Evolutionary conservation across 2,888 invertebrate genomes (phyloP).

Genomic region (Meliscaeva auricollis): DNA sequence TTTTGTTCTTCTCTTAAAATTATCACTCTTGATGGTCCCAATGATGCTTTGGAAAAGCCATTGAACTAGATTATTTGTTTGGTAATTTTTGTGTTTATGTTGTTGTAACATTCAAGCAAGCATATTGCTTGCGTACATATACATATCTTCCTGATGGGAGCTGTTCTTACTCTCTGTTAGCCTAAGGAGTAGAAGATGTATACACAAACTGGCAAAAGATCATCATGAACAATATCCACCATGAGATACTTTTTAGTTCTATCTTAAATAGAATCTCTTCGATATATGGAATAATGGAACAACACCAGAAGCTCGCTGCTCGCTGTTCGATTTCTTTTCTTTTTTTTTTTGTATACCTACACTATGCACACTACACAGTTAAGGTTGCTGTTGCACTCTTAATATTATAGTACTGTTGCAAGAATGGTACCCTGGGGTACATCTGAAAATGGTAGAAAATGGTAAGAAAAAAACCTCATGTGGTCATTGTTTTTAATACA

Average conservation of each 20-base stretch:
- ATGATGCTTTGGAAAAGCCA: slow-evolving; percentile 42
- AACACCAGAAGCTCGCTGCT: slow-evolving; percentile 43
- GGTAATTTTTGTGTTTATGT: slow-evolving; percentile 38
- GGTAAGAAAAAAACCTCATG: slow-evolving; percentile 17
- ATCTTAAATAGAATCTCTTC: slow-evolving; percentile 67
- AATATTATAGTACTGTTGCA: slow-evolving; percentile 18
- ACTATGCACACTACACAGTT: slow-evolving; percentile 28
- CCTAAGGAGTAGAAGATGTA: neutral
- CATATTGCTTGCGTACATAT: neutral
- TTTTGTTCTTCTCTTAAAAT: slow-evolving; percentile 43
- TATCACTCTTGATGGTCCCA: neutral
- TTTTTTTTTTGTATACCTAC: neutral
- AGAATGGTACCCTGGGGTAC: slow-evolving; percentile 56
- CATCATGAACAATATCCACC: slow-evolving; percentile 23
- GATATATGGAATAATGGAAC: slow-evolving; percentile 47
- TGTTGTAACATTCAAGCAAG: slow-evolving; percentile 10
- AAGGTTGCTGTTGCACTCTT: slow-evolving; percentile 39
- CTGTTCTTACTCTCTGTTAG: neutral
- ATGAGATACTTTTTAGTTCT: slow-evolving; percentile 42
- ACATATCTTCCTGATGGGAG: slow-evolving; percentile 5
- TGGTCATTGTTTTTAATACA: slow-evolving; percentile 38
- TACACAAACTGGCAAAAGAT: slow-evolving; percentile 20
- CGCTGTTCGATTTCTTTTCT: neutral
- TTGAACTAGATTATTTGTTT: slow-evolving; percentile 63
- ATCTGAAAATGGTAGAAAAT: slow-evolving; percentile 8